Evolutionary conservation across 2,888 invertebrate species (phyloP), one percentile per base, ranked within the genome.

Genomic region (Cantharis nigra): DNA sequence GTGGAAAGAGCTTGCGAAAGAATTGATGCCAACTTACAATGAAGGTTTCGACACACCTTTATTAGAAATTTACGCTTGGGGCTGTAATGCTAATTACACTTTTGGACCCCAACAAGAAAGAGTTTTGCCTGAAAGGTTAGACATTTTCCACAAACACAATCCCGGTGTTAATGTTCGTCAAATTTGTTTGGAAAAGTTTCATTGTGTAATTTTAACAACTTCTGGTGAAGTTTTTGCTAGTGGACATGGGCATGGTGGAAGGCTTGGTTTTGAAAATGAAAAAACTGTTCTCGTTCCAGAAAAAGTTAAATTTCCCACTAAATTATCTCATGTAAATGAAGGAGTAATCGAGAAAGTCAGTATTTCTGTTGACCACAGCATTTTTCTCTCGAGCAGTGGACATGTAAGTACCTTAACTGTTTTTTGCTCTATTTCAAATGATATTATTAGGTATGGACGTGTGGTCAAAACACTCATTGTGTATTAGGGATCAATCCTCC

Each of bases 51-150:
- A 63, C 13, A 11, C 63, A n/a, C 67, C 67, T 85, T 87, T 88
- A 82, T 89, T 87, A 4, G 86, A 96, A 84, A 91, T 93, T 0
- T 95, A 95, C 82, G 93, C 94, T 0, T 97, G 96, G 96, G 97
- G 97, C 10, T 92, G 92, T 62, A 97, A 97, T 88, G 91, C 92
- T 63, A 97, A 97, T 88, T 95, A 95, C 86, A 95, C 95, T 3
- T 90, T 97, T 9, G 97, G 97, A 1, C 92, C 94, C 26, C 92
- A 94, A 83, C 91, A 94, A 83, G 90, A 91, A 11, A 88, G 92
- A 67, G 88, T 89, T 72, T 82, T 89, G 7, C 95, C 96, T 0
- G 95, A 95, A 83, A 85, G 92, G 28, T 87, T 95, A 64, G 92
- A 93, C 70, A 90, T 90, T 76, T 95, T 95, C 85, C 92, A 92